Conservation (phyloP, 2,113 vertebrate species). For the Zapus hudsonius region DNA sequence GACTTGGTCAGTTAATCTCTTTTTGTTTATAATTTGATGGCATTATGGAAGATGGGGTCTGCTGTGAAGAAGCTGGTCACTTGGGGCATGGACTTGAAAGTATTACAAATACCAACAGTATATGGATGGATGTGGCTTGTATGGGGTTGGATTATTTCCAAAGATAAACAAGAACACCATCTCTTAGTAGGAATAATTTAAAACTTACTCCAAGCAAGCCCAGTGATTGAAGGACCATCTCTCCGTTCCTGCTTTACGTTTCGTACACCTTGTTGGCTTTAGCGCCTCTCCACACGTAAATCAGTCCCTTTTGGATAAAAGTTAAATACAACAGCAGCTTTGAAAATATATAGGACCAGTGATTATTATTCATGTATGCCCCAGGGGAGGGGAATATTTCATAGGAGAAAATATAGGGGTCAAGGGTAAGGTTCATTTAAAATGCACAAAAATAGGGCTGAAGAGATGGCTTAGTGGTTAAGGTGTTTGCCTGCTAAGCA, state of each 20-base stretch:
- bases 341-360: background rate
- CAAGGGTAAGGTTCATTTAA: background rate
- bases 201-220: background rate
- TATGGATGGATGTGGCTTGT: fast-evolving
- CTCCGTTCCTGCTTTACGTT: background rate
- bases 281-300: background rate
- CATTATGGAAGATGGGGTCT: background rate
- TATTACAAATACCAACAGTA: fast-evolving
- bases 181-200: background rate
- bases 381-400: background rate
- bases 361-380: fast-evolving
- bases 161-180: background rate
- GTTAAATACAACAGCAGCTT: background rate
- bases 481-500: too few relatives aligned
- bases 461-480: too few relatives aligned
- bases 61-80: background rate
- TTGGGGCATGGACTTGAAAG: background rate
- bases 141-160: background rate
- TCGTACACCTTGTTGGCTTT: background rate
- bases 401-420: background rate
- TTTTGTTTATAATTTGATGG: background rate
- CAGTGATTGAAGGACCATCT: background rate
- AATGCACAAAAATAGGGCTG: slow-evolving; percentile 8
- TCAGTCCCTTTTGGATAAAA: background rate
- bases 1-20: background rate